phyloP scores from a whole-genome alignment of 2,797 vertebrate genomes.

The Lithobates pipiens region DNA sequence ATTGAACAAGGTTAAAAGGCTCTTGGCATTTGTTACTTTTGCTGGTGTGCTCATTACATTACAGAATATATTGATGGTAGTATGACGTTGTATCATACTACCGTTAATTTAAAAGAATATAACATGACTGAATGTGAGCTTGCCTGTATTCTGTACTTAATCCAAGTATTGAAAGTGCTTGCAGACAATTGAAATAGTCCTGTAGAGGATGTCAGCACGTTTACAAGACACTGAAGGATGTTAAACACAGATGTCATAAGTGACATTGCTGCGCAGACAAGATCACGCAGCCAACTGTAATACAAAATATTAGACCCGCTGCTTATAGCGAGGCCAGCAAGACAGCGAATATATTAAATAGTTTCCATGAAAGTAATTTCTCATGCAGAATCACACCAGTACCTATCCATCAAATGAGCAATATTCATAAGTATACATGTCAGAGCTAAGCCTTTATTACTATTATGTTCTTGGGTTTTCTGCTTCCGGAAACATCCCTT shows the following conservation, averaged over 20 bases:
- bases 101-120: constrained; percentile 2
- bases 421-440: neutral
- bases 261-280: constrained; percentile 12
- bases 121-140: neutral
- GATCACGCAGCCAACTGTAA: constrained; percentile 11
- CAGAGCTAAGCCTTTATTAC: too few species aligned
- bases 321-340: neutral
- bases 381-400: neutral
- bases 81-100: neutral
- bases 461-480: too few species aligned
- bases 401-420: neutral
- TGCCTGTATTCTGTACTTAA: neutral
- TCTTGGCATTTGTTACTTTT: neutral
- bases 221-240: constrained; percentile 30
- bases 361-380: constrained; percentile 16
- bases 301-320: neutral
- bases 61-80: neutral
- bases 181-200: constrained; percentile 19
- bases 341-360: neutral
- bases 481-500: too few species aligned
- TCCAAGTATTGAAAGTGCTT: neutral
- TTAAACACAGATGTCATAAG: constrained; percentile 30
- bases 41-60: neutral
- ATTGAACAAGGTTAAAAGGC: too few species aligned
- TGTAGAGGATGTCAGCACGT: constrained; percentile 20